phyloP scores from a whole-genome alignment of 2,888 invertebrate species.

The Alcis repandata region DNA sequence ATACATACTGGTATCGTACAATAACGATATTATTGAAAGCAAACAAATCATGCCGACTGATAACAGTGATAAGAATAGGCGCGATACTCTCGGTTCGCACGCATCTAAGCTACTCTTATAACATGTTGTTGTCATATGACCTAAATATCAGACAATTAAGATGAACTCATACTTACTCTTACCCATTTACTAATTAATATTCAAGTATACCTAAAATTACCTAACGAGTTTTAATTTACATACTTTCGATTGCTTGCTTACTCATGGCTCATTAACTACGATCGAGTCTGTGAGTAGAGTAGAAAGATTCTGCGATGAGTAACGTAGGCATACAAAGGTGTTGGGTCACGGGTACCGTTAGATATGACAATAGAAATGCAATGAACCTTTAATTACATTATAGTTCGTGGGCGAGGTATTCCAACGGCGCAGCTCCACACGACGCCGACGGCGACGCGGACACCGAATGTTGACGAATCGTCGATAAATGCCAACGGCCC shows the following conservation, averaged over 20 bases:
- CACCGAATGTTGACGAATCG: conserved; percentile 75
- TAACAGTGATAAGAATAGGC: conserved; percentile 36
- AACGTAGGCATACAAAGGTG: conserved; percentile 24
- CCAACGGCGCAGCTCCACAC: background rate
- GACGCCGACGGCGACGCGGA: conserved; percentile 7
- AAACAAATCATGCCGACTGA: conserved; percentile 44
- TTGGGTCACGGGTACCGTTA: conserved; percentile 44
- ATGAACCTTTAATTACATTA: conserved; percentile 46
- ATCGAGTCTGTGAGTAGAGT: conserved; percentile 4
- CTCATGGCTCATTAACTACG: background rate
- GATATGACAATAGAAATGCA: conserved; percentile 45
- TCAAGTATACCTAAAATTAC: background rate
- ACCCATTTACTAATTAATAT: background rate
- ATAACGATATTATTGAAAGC: conserved; percentile 47
- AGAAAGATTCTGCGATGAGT: conserved; percentile 16
- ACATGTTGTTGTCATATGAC: conserved; percentile 26
- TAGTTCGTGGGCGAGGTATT: conserved; percentile 48
- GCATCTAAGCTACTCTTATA: conserved; percentile 1
- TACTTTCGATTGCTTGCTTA: background rate
- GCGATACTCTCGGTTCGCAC: conserved; percentile 7
- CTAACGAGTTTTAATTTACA: background rate
- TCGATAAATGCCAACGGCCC: conserved; percentile 83
- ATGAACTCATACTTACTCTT: background rate
- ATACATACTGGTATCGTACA: conserved; percentile 42
- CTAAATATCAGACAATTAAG: background rate